phyloP scores from a whole-genome alignment of 92 coral and sea anemone species.

The Actinostola sp. region DNA sequence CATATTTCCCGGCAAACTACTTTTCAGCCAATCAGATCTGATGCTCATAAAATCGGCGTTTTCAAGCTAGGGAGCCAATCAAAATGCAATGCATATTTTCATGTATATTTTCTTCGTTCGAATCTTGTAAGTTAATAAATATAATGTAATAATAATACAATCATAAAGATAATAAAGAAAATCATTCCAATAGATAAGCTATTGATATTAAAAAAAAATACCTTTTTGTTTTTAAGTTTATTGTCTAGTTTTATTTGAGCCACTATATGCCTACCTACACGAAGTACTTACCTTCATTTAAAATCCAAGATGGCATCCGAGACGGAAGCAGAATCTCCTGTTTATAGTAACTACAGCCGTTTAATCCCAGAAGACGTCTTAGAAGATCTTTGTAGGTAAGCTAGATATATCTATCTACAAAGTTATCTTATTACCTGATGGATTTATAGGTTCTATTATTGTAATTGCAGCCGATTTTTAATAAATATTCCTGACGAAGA shows the following conservation, averaged over 20 bases:
- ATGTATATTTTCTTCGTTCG: too few species aligned
- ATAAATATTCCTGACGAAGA: slow-evolving; percentile 97
- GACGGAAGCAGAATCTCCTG: slow-evolving; percentile 71
- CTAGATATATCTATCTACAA: not conserved
- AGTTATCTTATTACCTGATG: not conserved
- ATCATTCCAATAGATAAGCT: too few species aligned
- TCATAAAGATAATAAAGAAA: too few species aligned
- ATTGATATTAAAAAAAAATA: too few species aligned
- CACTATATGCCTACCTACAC: not conserved
- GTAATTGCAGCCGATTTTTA: slow-evolving; percentile 80
- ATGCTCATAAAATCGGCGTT: too few species aligned
- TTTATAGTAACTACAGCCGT: slow-evolving; percentile 27
- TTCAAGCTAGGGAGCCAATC: too few species aligned
- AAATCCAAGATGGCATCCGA: slow-evolving; percentile 87
- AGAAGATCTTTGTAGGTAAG: slow-evolving; percentile 95
- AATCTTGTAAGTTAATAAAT: too few species aligned
- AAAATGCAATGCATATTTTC: too few species aligned
- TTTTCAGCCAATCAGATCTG: too few species aligned
- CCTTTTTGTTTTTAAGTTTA: too few species aligned
- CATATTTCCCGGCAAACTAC: too few species aligned
- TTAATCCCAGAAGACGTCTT: slow-evolving; percentile 76
- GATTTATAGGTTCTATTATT: slow-evolving; percentile 1
- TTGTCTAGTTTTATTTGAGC: not conserved
- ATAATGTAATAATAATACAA: too few species aligned
- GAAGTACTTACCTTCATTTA: slow-evolving; percentile 6